Conservation (phyloP, 2,888 invertebrate species). For the Apamea epomidion region DNA sequence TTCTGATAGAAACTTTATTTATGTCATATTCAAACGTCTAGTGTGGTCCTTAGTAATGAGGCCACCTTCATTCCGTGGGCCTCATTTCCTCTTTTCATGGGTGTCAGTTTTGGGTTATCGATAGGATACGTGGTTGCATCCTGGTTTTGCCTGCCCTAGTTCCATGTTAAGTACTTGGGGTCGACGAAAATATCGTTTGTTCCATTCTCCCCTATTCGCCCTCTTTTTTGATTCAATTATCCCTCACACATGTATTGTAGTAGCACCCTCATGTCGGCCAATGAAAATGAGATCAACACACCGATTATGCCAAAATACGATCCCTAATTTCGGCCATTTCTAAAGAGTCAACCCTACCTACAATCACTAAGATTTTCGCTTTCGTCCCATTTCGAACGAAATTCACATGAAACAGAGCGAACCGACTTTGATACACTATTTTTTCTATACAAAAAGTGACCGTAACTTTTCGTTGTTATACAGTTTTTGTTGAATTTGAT, state of each 20-base stretch:
- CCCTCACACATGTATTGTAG: not conserved
- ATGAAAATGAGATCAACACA: not conserved
- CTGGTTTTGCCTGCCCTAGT: not conserved
- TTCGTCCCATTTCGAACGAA: constrained; percentile 52
- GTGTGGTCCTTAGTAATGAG: not conserved
- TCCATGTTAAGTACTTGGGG: not conserved
- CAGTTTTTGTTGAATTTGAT: constrained; percentile 33
- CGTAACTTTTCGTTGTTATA: constrained; percentile 32
- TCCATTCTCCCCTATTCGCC: no score
- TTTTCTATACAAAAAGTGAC: constrained; percentile 55
- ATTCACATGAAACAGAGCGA: constrained; percentile 64
- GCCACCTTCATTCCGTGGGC: not conserved
- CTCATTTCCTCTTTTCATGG: not conserved
- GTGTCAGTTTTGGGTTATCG: not conserved
- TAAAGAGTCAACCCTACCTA: constrained; percentile 40
- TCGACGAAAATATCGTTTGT: not conserved
- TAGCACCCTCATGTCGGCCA: not conserved
- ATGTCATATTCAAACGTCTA: constrained; percentile 27
- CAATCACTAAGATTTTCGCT: constrained; percentile 50
- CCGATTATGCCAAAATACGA: not conserved
- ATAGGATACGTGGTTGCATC: not conserved
- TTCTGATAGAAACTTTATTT: constrained; percentile 42
- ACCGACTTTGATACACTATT: constrained; percentile 42
- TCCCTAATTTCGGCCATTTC: no score
- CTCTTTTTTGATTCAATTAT: not conserved